These are phyloP conservation scores for Protobothrops flavoviridis DNA, from an alignment of 2,113 vertebrate genomes.

Conservation along the genomic window DNA sequence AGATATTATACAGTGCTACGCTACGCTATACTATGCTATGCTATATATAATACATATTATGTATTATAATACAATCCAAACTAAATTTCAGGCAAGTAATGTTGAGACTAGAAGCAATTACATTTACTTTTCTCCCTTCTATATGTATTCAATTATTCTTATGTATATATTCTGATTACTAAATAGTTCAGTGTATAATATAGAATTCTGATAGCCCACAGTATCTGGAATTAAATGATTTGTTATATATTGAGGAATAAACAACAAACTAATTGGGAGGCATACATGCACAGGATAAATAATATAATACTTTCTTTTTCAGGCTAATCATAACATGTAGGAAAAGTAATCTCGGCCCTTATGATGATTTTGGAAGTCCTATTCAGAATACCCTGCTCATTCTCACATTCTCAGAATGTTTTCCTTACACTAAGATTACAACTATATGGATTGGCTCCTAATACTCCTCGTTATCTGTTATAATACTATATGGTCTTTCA, in stretches of 20 bases:
- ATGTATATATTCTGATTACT: neutral
- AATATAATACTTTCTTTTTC: neutral
- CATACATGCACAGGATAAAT: neutral
- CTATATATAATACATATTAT: neutral
- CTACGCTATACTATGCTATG: neutral
- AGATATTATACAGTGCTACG: neutral
- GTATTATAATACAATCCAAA: neutral
- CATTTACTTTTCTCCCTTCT: neutral
- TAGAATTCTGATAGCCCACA: slow-evolving; percentile 11
- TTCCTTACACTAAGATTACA: neutral
- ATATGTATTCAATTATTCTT: neutral
- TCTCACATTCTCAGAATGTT: neutral
- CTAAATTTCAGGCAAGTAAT: slow-evolving; percentile 41
- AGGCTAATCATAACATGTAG: neutral
- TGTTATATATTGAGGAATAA: neutral
- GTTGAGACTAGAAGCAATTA: neutral
- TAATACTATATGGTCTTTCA: neutral
- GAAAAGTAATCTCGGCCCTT: neutral
- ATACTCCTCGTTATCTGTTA: neutral
- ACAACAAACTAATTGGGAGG: neutral
- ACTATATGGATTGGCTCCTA: neutral
- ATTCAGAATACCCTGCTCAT: neutral
- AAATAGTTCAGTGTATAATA: neutral
- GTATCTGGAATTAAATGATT: neutral
- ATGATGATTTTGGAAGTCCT: neutral